A percentile compares a stretch with the other conserved stretches of the same genome.
These are phyloP conservation scores for Polypterus senegalus DNA, from an alignment of 2,113 vertebrate species.

Conservation along the genomic window DNA sequence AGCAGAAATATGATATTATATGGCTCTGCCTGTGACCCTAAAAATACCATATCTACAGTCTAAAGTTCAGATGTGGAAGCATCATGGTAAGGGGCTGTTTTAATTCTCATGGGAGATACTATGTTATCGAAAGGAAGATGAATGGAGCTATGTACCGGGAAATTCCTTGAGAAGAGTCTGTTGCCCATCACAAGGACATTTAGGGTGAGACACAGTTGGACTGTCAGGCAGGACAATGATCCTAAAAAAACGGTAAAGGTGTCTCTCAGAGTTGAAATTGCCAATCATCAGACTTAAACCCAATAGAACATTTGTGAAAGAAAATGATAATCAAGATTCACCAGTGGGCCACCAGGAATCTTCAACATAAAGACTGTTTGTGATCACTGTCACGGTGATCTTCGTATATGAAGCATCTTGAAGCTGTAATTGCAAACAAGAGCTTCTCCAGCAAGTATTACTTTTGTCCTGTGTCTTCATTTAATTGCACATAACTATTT, in stretches of 20 bases:
- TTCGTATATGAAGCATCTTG: conserved; percentile 6
- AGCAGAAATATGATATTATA: conserved; percentile 1
- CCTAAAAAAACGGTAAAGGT: not conserved
- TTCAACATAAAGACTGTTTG: too few species aligned
- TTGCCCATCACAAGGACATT: conserved; percentile 5
- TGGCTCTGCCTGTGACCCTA: not conserved
- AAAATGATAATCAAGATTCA: too few species aligned
- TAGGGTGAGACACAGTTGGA: conserved; percentile 2
- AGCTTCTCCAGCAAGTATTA: conserved; percentile 12
- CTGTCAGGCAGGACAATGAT: not conserved
- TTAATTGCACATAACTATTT: too few species aligned
- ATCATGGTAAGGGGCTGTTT: conserved; percentile 3
- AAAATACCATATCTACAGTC: conserved; percentile 1
- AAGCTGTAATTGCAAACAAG: conserved; percentile 6
- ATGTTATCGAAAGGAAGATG: conserved; percentile 6
- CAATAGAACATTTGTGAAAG: not conserved
- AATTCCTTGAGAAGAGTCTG: conserved; percentile 9
- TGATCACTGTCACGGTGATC: not conserved
- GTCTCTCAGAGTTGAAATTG: not conserved
- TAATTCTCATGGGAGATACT: not conserved
- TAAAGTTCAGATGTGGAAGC: not conserved
- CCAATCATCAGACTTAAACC: conserved; percentile 4
- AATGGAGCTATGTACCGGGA: conserved; percentile 6
- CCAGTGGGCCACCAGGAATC: too few species aligned
- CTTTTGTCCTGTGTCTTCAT: too few species aligned